phyloP scores from a whole-genome alignment of 2,113 vertebrate species.

The Archilochus colubris region DNA sequence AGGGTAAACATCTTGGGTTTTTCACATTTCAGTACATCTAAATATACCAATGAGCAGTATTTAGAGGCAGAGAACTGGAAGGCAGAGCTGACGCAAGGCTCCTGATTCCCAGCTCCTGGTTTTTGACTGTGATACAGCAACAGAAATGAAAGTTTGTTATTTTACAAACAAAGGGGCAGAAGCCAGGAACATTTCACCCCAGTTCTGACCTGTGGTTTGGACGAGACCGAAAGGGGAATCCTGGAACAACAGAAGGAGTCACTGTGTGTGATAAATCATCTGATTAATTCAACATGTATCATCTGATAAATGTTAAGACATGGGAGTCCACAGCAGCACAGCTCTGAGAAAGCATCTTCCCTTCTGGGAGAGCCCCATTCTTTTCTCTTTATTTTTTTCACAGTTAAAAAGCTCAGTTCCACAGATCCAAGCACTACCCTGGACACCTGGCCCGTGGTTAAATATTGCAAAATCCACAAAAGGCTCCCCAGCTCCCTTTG shows the following conservation, averaged over 20 bases:
- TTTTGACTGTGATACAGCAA: neutral
- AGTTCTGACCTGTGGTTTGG: slow-evolving; percentile 22
- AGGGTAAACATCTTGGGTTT: slow-evolving; percentile 38
- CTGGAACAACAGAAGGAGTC: neutral
- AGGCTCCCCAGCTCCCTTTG: neutral
- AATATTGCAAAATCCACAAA: slow-evolving; percentile 13
- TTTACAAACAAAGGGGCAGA: neutral
- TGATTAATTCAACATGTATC: neutral
- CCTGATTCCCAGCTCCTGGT: neutral
- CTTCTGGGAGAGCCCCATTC: fast-evolving
- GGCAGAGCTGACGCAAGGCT: neutral
- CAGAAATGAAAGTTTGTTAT: neutral
- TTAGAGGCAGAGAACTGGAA: neutral
- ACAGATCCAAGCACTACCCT: neutral
- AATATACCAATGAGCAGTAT: slow-evolving; percentile 18
- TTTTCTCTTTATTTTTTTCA: neutral
- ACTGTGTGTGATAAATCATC: neutral
- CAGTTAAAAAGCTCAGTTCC: neutral
- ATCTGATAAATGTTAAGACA: neutral
- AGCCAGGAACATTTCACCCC: neutral
- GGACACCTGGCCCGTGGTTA: neutral
- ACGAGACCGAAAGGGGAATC: neutral
- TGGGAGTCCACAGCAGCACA: neutral
- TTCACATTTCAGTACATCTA: slow-evolving; percentile 29
- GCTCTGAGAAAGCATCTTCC: neutral